Evolutionary conservation across 2,888 invertebrate species (phyloP), one percentile per base, ranked within the genome.

Genomic region (Carpatolechia fugitivella): DNA sequence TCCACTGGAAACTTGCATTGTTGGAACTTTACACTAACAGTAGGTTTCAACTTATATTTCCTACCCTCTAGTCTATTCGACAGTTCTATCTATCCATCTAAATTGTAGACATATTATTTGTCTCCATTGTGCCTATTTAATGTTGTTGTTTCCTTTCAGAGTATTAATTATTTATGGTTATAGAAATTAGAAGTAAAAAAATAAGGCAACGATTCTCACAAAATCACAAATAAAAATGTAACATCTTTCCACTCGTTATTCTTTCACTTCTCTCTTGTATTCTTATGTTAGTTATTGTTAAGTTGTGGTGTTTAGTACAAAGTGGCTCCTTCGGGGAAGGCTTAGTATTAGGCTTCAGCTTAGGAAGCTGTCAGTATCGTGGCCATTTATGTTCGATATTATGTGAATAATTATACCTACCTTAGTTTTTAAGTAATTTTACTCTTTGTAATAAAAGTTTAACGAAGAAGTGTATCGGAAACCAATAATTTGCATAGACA

Each of bases 331-430:
- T 80, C 71, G 68, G 61, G 68, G 74, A 72, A 74, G 68, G 68
- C 59, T 69, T 69, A 70, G 70, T 60, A 59, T 72, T 66, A 57
- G 63, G 76, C 75, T 73, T 74, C 72, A 74, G 78, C 80, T 83
- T 80, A 65, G 66, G 73, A 78, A 80, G 81, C 81, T 80, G 80
- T 75, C 64, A 70, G 69, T 70, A 72, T 72, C 70, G 86, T 84
- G 86, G 89, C 89, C 88, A 89, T 88, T 82, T 80, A 72, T 74
- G 74, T 87, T 86, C 76, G 80, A 80, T 85, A 80, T 83, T 78
- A 72, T 74, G 72, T 77, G 74, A 77, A 68, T 77, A 74, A 69
- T 72, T 38, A 66, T 84, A 24, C 24, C n/a, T n/a, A n/a, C n/a
- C n/a, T 24, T 24, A 81, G 77, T 73, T 56, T 71, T 65, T 85